Conservation (phyloP, 2,888 invertebrate species). For the Syritta pipiens region DNA sequence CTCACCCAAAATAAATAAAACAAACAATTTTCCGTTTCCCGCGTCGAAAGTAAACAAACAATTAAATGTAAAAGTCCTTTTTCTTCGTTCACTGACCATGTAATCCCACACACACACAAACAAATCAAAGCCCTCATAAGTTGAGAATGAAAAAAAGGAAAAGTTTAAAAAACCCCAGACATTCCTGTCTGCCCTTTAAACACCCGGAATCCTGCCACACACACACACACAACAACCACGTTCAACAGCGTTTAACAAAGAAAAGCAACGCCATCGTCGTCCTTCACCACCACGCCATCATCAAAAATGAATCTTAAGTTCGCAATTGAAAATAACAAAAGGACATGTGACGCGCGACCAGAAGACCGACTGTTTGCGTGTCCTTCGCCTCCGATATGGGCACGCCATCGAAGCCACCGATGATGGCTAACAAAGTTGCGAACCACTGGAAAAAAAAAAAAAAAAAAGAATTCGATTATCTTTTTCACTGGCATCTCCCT, state of each 20-base stretch:
- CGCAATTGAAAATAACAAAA: constrained; percentile 64
- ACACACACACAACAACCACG: not conserved
- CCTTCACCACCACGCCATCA: not conserved
- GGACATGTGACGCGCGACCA: constrained; percentile 41
- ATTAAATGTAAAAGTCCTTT: constrained; percentile 56
- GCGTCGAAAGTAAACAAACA: constrained; percentile 59
- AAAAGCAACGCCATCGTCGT: constrained; percentile 33
- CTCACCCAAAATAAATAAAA: constrained; percentile 31
- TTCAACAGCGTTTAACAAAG: constrained; percentile 45
- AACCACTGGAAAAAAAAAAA: constrained; percentile 26
- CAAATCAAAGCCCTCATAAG: constrained; percentile 38
- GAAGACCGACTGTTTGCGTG: not conserved
- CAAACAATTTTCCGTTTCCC: constrained; percentile 40
- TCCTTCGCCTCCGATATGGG: constrained; percentile 17
- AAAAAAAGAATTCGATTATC: constrained; percentile 56
- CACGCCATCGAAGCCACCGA: constrained; percentile 43
- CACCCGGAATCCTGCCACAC: not conserved
- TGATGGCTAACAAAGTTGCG: constrained; percentile 63
- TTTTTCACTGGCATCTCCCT: constrained; percentile 43
- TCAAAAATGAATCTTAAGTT: constrained; percentile 62
- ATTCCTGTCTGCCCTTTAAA: constrained; percentile 34
- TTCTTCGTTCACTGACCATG: constrained; percentile 47
- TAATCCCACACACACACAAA: constrained; percentile 24
- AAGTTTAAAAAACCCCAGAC: constrained; percentile 31
- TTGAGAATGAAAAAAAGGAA: constrained; percentile 18